These are phyloP conservation scores for Hybognathus amarus DNA, from an alignment of 2,797 vertebrate genomes.

Conservation along the genomic window DNA sequence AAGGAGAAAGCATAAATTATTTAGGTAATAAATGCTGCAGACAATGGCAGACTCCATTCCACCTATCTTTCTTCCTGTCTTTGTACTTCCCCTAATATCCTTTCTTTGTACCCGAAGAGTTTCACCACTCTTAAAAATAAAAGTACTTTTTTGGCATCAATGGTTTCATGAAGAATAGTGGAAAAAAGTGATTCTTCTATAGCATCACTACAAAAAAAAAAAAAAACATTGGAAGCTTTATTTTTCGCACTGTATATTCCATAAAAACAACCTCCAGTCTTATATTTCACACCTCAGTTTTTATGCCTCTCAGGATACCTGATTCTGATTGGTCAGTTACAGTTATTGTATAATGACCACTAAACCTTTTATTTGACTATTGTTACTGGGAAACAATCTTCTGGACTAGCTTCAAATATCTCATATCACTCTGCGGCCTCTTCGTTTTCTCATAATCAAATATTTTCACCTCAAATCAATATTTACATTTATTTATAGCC, in stretches of 20 bases:
- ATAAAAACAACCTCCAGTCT: neutral
- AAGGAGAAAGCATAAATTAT: constrained; percentile 44
- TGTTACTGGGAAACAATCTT: neutral
- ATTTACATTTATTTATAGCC: constrained; percentile 23
- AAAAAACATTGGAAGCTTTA: neutral
- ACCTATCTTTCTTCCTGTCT: constrained; percentile 11
- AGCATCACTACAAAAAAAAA: neutral
- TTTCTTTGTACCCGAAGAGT: neutral
- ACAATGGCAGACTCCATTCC: constrained; percentile 27
- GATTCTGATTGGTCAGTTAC: neutral
- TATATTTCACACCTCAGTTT: neutral
- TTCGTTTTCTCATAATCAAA: constrained; percentile 1
- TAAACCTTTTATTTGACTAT: neutral
- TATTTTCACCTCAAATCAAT: constrained; percentile 18
- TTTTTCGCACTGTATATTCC: neutral
- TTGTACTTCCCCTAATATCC: neutral
- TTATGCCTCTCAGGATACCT: neutral
- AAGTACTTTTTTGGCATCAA: neutral
- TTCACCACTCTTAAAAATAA: neutral
- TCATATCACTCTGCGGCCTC: neutral
- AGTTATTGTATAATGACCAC: neutral
- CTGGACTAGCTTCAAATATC: neutral
- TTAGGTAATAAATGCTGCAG: constrained; percentile 39
- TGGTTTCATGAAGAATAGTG: neutral
- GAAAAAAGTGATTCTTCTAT: neutral